A percentile compares a stretch with the other conserved stretches of the same genome.
Conservation (phyloP, 2,888 invertebrate species). For the Stenoptilia bipunctidactyla region DNA sequence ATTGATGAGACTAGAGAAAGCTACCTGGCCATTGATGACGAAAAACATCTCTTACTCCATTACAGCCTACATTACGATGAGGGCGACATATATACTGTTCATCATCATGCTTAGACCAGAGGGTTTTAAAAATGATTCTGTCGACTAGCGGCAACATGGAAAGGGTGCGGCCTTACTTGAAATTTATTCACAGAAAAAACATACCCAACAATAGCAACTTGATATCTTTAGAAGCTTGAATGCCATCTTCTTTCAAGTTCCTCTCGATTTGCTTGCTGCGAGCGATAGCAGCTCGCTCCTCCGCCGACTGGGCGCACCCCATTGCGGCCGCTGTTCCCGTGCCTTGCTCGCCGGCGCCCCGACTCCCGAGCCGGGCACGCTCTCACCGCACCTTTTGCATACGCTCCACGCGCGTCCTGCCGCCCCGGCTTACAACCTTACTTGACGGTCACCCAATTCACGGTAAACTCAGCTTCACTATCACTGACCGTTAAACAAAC, state of each 20-base stretch:
- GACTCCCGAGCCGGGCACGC: constrained; percentile 71
- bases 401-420: constrained; percentile 58
- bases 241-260: constrained; percentile 97
- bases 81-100: background rate
- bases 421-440: constrained; percentile 59
- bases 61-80: background rate
- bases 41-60: background rate
- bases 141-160: constrained; percentile 8
- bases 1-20: constrained; percentile 53
- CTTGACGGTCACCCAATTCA: constrained; percentile 54
- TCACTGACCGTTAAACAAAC: constrained; percentile 26
- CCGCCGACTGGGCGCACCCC: constrained; percentile 99
- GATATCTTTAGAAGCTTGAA: constrained; percentile 98
- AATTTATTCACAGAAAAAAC: constrained; percentile 19
- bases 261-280: constrained; percentile 98
- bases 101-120: background rate
- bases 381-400: constrained; percentile 73
- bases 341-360: constrained; percentile 65
- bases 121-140: background rate
- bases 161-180: constrained; percentile 50
- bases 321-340: constrained; percentile 75
- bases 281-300: constrained; percentile 98
- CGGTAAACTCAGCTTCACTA: constrained; percentile 60
- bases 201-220: constrained; percentile 97
- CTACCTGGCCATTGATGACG: constrained; percentile 15